These are phyloP conservation scores for Lamprotornis superbus DNA, from an alignment of 2,113 vertebrate species.

Conservation along the genomic window DNA sequence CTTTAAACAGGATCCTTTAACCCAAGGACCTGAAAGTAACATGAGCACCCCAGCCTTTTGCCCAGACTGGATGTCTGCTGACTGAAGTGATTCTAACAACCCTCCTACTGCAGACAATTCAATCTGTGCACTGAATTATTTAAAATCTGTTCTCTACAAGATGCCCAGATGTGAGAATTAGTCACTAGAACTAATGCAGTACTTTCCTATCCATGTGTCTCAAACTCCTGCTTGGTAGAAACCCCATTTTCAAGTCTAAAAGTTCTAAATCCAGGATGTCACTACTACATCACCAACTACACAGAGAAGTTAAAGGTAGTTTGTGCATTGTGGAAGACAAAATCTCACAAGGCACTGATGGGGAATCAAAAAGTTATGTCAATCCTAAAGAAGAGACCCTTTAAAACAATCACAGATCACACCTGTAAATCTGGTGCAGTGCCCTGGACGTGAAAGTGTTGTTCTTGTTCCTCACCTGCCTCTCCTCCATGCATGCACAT, in stretches of 20 bases:
- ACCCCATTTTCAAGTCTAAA: background rate
- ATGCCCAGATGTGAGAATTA: slow-evolving; percentile 24
- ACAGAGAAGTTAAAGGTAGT: background rate
- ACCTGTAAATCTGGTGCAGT: background rate
- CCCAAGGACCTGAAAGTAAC: slow-evolving; percentile 54
- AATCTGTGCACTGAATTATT: slow-evolving; percentile 55
- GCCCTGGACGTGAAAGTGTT: background rate
- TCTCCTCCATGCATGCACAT: background rate
- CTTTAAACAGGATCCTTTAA: slow-evolving; percentile 38
- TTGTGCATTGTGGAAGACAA: background rate
- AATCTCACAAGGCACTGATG: background rate
- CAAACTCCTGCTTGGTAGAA: background rate
- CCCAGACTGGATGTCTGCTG: slow-evolving; percentile 68
- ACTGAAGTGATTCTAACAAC: slow-evolving; percentile 41
- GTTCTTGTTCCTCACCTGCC: background rate
- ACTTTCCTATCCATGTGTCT: background rate
- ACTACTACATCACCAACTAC: background rate
- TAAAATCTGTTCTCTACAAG: slow-evolving; percentile 25
- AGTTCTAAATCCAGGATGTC: background rate
- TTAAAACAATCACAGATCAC: background rate
- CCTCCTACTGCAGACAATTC: slow-evolving; percentile 36
- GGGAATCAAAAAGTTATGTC: background rate
- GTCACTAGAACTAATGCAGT: background rate
- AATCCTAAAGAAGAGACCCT: background rate
- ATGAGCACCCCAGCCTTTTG: slow-evolving; percentile 8